phyloP scores from a whole-genome alignment of 2,888 invertebrate genomes.

The Epinotia bilunana region DNA sequence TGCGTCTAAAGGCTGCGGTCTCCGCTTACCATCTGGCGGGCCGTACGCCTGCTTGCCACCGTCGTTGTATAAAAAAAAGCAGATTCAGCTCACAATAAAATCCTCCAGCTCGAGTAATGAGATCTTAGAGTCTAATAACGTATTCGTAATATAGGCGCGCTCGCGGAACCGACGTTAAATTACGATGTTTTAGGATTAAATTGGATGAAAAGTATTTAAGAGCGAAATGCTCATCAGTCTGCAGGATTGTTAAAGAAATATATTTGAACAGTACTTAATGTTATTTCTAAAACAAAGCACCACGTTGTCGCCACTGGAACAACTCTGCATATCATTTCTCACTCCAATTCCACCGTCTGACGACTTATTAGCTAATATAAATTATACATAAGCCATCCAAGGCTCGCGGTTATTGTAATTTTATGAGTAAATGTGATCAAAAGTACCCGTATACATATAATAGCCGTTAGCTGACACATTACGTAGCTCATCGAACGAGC shows the following conservation, averaged over 20 bases:
- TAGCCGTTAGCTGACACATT: no score
- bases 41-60: no score
- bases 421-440: not conserved
- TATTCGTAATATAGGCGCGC: not conserved
- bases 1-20: no score
- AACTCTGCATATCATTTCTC: slow-evolving; percentile 35
- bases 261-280: not conserved
- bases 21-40: no score
- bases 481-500: no score
- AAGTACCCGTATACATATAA: not conserved
- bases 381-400: no score
- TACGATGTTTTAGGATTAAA: not conserved
- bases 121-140: not conserved
- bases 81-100: not conserved
- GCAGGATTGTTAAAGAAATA: not conserved
- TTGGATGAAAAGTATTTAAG: not conserved
- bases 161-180: not conserved
- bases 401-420: no score
- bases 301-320: not conserved
- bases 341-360: slow-evolving; percentile 35
- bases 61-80: no score
- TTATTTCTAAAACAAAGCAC: slow-evolving; percentile 35
- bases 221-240: no score
- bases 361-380: slow-evolving; percentile 33
- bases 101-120: not conserved